Percentiles rank a stretch among this genome's conserved stretches.
Evolutionary conservation across 2,888 invertebrate genomes (phyloP).

Genomic region (Azorinus chamasolen): DNA sequence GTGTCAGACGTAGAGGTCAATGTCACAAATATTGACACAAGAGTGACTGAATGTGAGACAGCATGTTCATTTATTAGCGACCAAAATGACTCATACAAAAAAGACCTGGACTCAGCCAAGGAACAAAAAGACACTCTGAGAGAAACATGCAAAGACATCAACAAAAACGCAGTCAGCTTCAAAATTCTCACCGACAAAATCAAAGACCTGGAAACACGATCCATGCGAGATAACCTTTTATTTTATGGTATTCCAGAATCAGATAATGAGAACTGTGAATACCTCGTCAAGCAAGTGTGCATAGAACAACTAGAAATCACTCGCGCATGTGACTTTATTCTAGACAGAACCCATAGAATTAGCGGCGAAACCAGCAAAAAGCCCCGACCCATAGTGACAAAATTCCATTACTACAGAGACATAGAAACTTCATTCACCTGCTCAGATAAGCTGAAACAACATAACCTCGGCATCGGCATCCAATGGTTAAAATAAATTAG

Average conservation of each 20-base stretch:
- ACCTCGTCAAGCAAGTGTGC: slow-evolving; percentile 4
- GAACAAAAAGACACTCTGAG: background rate
- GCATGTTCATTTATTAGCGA: slow-evolving; percentile 4
- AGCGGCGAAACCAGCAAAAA: slow-evolving; percentile 14
- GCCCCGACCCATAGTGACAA: slow-evolving; percentile 25
- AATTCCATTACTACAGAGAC: slow-evolving; percentile 25
- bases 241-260: slow-evolving; percentile 30
- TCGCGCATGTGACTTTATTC: background rate
- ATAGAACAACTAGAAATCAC: background rate
- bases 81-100: background rate
- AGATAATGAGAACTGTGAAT: slow-evolving; percentile 11
- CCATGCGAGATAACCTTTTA: slow-evolving; percentile 28
- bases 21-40: background rate
- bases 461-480: slow-evolving; percentile 19
- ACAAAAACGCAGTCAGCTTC: background rate
- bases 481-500: slow-evolving; percentile 7
- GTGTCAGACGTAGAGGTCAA: background rate
- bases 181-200: slow-evolving; percentile 11
- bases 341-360: slow-evolving; percentile 30
- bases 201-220: slow-evolving; percentile 21
- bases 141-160: background rate
- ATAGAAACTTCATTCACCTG: slow-evolving; percentile 20
- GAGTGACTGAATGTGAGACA: background rate
- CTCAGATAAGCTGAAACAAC: slow-evolving; percentile 10
- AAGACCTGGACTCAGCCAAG: slow-evolving; percentile 7